Evolutionary conservation across 2,113 vertebrate species (phyloP), one percentile per base, ranked within the genome.

Genomic region (Danionella cerebrum): DNA sequence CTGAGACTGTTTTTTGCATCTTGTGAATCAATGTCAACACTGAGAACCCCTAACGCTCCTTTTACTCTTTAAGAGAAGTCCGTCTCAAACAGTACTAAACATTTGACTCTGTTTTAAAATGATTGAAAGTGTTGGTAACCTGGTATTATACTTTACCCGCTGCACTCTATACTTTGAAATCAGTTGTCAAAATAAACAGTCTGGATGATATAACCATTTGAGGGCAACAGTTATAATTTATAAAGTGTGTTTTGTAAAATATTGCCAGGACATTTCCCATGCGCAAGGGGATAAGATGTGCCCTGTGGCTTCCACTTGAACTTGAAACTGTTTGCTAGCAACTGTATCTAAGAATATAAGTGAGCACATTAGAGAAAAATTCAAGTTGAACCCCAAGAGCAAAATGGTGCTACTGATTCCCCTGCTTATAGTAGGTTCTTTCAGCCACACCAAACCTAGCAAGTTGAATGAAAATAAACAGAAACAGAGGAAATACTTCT

Each of bases 401-500:
- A 68, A 55, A 29, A 24, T 24, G 6, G 13, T 77, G 58, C 47
- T 64, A 65, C 45, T 70, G 57, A 71, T 68, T 41, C 33, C 4
- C 44, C 25, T 19, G 57, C 31, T 60, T 62, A 48, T 72, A 41
- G 76, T 79, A 64, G 78, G 79, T 65, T 53, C 72, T 67, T 60
- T 38, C 33, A 51, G 38, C 31, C 21, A 33, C 52, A 45, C 44
- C 58, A 69, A 75, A 74, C 69, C 52, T 71, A 66, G 66, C 25
- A 79, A 77, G 35, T 21, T 70, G 6, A 53, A 60, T 63, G 16
- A 55, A 79, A 82, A 78, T 70, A 76, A 82, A 80, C 80, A 74
- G 69, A 75, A 79, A 79, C 72, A 74, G 73, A 67, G 69, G 25
- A 78, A 79, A 79, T 78, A 76, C 79, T 82, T 77, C 74, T 76